Conservation (phyloP, 2,113 vertebrate species). For the Butastur rufipennis region DNA sequence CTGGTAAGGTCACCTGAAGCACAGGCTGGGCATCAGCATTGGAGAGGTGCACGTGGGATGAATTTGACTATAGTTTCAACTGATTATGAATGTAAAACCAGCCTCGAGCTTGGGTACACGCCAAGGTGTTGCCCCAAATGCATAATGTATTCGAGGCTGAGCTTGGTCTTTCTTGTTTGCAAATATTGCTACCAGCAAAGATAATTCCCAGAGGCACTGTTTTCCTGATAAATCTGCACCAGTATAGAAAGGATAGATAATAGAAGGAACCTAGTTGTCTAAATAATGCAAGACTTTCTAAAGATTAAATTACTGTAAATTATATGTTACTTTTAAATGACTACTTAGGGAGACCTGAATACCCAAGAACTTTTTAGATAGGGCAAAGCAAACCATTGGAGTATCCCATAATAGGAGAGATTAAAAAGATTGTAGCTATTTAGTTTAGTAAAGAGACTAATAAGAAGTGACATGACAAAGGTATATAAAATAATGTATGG, state of each 20-base stretch:
- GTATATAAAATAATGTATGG: conserved; percentile 59
- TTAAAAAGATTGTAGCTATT: conserved; percentile 55
- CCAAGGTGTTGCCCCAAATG: neutral
- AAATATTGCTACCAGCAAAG: neutral
- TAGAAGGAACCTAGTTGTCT: neutral
- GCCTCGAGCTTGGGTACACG: neutral
- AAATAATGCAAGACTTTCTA: neutral
- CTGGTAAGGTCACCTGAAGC: neutral
- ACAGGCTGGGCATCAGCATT: neutral
- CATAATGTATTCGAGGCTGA: neutral
- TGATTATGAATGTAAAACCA: neutral
- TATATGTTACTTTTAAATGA: neutral
- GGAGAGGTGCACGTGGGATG: neutral
- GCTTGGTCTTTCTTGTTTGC: neutral
- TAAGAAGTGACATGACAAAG: conserved; percentile 33
- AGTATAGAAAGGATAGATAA: neutral
- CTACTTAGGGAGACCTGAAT: neutral
- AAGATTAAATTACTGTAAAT: neutral
- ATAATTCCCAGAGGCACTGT: neutral
- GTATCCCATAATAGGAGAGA: conserved; percentile 23
- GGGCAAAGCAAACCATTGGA: conserved; percentile 25
- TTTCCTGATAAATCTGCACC: neutral
- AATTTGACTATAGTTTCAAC: neutral
- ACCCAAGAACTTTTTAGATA: conserved; percentile 30
- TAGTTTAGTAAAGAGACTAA: conserved; percentile 27